Evolutionary conservation across 2,888 invertebrate genomes (phyloP), one percentile per base, ranked within the genome.

Genomic region (Dasypogon diadema): DNA sequence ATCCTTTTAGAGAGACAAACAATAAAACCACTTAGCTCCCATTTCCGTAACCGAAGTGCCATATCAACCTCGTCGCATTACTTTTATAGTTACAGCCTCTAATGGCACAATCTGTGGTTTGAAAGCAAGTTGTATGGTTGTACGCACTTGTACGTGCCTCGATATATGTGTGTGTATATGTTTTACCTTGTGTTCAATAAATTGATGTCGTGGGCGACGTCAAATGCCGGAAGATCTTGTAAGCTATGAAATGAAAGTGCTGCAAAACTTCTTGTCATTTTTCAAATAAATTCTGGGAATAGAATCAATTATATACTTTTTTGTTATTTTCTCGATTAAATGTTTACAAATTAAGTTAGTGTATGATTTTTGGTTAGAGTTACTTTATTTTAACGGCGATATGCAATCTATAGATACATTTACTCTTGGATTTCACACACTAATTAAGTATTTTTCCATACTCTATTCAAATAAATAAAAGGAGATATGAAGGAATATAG

Each of bases 11-110:
- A 30, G 60, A 77, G 63, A 72, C 77, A 77, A 77, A 77, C 77
- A 77, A 77, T 77, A 77, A 77, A 75, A 77, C 77, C 75, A 77
- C 75, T 77, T 75, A 75, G 60, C 26, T 70, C 37, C 70, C 72
- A 77, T 77, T 77, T 77, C 77, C 77, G 70, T 60, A 75, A 63
- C 70, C 77, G 56, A 77, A 74, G 77, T 77, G 74, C 75, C 75
- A 65, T 56, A 75, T 51, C 65, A 75, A 72, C 37, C 55, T 72
- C 46, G 65, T 54, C 65, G 58, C 65, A 73, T 76, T 63, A 73
- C 76, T 76, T 76, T 76, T 76, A 76, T 76, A 54, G 73, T 60
- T 73, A 68, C 72, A 58, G 48, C 46, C 46, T 60, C 48, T 74
- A 74, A 74, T 60, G 60, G 74, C 42, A 74, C 22, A 65, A 65